These are phyloP conservation scores for Hemiscyllium ocellatum DNA, from an alignment of 2,113 vertebrate species.

Conservation along the genomic window DNA sequence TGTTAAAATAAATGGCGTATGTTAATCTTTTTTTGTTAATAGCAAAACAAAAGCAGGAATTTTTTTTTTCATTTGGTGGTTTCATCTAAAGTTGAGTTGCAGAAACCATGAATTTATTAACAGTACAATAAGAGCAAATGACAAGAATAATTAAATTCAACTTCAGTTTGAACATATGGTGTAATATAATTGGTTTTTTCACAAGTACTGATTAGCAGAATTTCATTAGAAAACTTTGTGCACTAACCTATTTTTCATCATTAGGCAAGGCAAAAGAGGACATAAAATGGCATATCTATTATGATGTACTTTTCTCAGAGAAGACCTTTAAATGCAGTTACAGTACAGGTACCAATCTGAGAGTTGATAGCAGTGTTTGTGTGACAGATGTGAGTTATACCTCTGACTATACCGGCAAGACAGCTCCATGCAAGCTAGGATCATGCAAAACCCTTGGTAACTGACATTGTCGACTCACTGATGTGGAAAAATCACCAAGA, in stretches of 20 bases:
- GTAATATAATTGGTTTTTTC: slow-evolving; percentile 30
- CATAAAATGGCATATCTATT: not conserved
- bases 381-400: not conserved
- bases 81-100: slow-evolving; percentile 33
- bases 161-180: slow-evolving; percentile 37
- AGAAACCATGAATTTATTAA: slow-evolving; percentile 34
- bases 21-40: slow-evolving; percentile 32
- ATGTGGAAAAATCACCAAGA: not conserved
- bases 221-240: slow-evolving; percentile 35
- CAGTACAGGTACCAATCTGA: not conserved
- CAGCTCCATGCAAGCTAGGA: not conserved
- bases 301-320: not conserved
- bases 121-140: slow-evolving; percentile 35
- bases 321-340: not conserved
- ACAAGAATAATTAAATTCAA: slow-evolving; percentile 37
- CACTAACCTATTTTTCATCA: slow-evolving; percentile 28
- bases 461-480: not conserved
- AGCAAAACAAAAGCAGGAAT: slow-evolving; percentile 9
- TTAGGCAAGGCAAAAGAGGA: slow-evolving; percentile 16
- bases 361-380: not conserved
- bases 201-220: slow-evolving; percentile 36
- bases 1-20: slow-evolving; percentile 42
- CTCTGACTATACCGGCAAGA: not conserved
- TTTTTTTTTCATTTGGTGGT: slow-evolving; percentile 28
- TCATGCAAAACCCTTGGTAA: not conserved